Base-by-base conservation (phyloP, 2,113 vertebrate species). In the Anoplopoma fimbria region DNA sequence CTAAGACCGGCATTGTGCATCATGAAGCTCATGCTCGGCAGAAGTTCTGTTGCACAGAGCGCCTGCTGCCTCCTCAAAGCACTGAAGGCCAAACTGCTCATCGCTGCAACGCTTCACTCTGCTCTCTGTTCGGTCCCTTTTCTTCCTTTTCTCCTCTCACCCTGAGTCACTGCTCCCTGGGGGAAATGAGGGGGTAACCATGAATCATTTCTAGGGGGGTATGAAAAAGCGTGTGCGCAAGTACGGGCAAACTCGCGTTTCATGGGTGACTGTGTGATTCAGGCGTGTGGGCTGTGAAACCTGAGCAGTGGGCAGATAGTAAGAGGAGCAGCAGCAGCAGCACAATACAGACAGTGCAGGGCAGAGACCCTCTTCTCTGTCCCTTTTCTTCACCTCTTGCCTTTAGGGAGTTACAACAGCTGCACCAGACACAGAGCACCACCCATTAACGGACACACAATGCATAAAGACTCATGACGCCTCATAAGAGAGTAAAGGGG, bases 261-360 rank as follows among this genome's bases (percentile, higher is more conserved):
- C 65, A 79, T 70, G 65, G 79, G 81, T 70, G 76, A 73, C 63
- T 82, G 85, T 84, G 76, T 94, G 91, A 93, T 92, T 93, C 92
- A 94, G 89, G 71, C 72, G 86, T 84, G 93, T 94, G 90, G 93
- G 93, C 67, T 92, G 80, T 90, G 91, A 91, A 94, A 94, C 90
- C 74, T 68, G 90, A 94, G 92, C 40, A 72, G 92, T 91, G 81
- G 93, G 92, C 63, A 75, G 88, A 77, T 75, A 87, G 36, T 81
- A 49, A 86, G 72, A 84, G 71, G 33, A 74, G 84, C 77, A 81
- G 83, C 79, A 81, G 75, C 70, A 75, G 71, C 83, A 81, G 83
- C 47, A 76, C 4, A 64, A 83, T 58, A 33, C 34, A 84, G 77
- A 79, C 47, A 80, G 77, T 60, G 49, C 14, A 87, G 75, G 77